These are phyloP conservation scores for Nerophis lumbriciformis DNA, from an alignment of 2,113 vertebrate genomes.

Conservation along the genomic window DNA sequence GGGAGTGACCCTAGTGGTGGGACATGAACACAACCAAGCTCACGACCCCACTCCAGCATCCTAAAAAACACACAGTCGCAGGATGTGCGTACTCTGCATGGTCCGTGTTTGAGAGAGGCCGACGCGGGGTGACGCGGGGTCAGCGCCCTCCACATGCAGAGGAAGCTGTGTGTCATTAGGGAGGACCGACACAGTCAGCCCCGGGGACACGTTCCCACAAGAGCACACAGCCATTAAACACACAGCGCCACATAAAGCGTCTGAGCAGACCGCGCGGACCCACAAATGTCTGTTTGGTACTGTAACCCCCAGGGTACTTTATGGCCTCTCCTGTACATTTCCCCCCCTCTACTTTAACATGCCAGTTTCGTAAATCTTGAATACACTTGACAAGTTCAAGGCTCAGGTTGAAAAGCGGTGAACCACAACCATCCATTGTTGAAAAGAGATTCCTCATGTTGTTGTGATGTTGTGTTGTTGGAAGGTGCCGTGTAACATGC, in stretches of 20 bases:
- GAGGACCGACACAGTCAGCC: conserved; percentile 50
- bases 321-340: background rate
- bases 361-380: background rate
- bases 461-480: background rate
- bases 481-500: background rate
- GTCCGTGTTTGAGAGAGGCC: conserved; percentile 38
- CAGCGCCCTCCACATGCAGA: conserved; percentile 57
- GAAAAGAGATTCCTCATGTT: conserved; percentile 1
- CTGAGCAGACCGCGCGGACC: background rate
- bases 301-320: background rate
- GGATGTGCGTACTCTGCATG: conserved; percentile 7
- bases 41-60: conserved; percentile 10
- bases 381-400: background rate
- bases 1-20: conserved; percentile 3
- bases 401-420: background rate
- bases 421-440: background rate
- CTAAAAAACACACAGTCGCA: conserved; percentile 13
- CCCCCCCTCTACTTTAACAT: background rate
- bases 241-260: conserved; percentile 3
- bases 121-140: conserved; percentile 59
- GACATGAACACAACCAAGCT: conserved; percentile 7
- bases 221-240: conserved; percentile 16
- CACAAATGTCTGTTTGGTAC: background rate
- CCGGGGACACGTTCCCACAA: conserved; percentile 57
- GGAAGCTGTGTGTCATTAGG: conserved; percentile 65